Evolutionary conservation across 2,797 vertebrate species (phyloP).

Genomic region (Phrynocephalus vlangalii): DNA sequence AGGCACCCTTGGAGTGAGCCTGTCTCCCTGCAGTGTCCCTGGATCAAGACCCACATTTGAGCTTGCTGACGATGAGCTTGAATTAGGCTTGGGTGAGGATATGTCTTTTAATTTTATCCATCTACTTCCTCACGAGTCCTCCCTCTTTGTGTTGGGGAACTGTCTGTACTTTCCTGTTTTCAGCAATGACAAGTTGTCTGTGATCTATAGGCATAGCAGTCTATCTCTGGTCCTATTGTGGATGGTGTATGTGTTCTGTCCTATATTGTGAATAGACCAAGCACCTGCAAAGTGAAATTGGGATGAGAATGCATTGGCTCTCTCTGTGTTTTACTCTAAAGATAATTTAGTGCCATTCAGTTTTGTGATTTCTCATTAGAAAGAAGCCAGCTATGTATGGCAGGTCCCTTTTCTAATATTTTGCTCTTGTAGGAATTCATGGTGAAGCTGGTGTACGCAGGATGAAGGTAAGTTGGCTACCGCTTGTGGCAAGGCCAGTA

Average conservation of each 20-base stretch:
- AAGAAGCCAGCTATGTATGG: background rate
- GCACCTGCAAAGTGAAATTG: background rate
- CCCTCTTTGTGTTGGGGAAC: background rate
- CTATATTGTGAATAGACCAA: too few relatives aligned
- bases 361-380: background rate
- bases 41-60: slow-evolving; percentile 89
- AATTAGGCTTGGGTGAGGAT: slow-evolving; percentile 91
- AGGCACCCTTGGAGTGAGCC: slow-evolving; percentile 92
- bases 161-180: background rate
- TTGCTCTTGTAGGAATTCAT: slow-evolving; percentile 84
- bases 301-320: background rate
- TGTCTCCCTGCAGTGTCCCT: slow-evolving; percentile 92
- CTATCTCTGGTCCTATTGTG: background rate
- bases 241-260: background rate
- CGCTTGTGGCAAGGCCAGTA: background rate
- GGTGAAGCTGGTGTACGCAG: slow-evolving; percentile 92
- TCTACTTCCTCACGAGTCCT: background rate
- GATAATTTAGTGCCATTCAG: background rate
- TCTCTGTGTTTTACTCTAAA: background rate
- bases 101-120: background rate
- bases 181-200: background rate
- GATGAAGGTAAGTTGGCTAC: slow-evolving; percentile 82
- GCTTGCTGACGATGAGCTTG: slow-evolving; percentile 87
- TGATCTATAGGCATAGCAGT: too few relatives aligned
- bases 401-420: background rate